Conservation (phyloP, 2,888 invertebrate species). For the Morpho deidamia region DNA sequence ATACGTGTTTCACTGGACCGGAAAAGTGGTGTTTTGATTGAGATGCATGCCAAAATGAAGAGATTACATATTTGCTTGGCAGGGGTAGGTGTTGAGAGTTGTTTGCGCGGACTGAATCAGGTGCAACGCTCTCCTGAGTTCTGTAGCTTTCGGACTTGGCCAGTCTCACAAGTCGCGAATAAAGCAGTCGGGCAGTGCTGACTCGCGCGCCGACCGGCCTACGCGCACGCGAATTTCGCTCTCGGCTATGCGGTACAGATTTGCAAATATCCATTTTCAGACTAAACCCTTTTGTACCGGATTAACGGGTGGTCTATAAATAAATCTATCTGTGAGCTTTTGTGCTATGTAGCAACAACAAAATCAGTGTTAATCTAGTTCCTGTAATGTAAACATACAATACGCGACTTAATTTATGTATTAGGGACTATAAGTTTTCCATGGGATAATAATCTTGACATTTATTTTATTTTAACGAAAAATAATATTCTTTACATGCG, state of each 20-base stretch:
- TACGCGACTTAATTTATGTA: not conserved
- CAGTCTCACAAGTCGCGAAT: constrained; percentile 27
- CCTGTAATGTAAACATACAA: not conserved
- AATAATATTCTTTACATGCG: no score
- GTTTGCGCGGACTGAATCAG: constrained; percentile 50
- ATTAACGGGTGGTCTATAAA: constrained; percentile 45
- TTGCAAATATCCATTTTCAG: constrained; percentile 39
- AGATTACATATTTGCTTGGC: constrained; percentile 38
- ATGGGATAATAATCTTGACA: no score
- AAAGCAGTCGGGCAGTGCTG: constrained; percentile 47
- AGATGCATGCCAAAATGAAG: constrained; percentile 7
- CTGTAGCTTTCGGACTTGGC: constrained; percentile 15
- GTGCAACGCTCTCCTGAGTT: constrained; percentile 56
- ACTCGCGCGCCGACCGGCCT: constrained; percentile 63
- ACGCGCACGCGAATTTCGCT: constrained; percentile 61
- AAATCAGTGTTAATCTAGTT: constrained; percentile 1
- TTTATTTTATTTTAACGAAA: no score
- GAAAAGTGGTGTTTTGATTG: no score
- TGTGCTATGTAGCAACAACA: not conserved
- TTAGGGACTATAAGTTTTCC: not conserved
- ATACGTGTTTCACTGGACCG: no score
- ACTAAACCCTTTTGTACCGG: constrained; percentile 46
- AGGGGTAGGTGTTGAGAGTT: constrained; percentile 36
- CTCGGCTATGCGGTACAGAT: constrained; percentile 47
- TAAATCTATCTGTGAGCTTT: constrained; percentile 39